Percentiles rank a stretch among this genome's conserved stretches.
Evolutionary conservation across 2,113 vertebrate genomes (phyloP).

Genomic region (Corythornis madagascariensis): DNA sequence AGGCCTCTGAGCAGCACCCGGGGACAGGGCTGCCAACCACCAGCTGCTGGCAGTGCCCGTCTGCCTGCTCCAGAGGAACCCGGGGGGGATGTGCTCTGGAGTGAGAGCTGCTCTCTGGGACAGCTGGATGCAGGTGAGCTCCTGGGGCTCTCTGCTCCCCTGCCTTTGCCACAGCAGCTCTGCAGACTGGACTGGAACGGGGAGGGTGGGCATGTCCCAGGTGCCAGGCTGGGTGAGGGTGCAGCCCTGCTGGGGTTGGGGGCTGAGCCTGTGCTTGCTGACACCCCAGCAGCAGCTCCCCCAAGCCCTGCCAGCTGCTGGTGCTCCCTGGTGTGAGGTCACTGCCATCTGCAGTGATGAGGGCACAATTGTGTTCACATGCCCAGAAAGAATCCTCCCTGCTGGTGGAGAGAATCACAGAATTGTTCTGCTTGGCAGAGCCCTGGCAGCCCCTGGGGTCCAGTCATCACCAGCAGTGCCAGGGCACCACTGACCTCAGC

Average conservation of each 20-base stretch:
- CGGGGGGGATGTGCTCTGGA: neutral
- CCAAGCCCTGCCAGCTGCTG: neutral
- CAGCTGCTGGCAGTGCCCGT: neutral
- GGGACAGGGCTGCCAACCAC: neutral
- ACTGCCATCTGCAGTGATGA: neutral
- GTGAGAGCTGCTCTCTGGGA: neutral
- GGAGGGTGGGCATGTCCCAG: neutral
- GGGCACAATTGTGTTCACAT: neutral
- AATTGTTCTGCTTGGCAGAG: neutral
- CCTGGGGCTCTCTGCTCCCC: neutral
- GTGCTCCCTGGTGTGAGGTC: rapidly evolving
- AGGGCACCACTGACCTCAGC: neutral
- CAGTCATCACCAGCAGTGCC: too few relatives aligned
- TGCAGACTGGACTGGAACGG: too few relatives aligned
- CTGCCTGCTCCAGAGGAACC: neutral
- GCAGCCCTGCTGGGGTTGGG: too few relatives aligned
- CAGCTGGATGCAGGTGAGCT: neutral
- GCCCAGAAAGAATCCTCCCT: neutral
- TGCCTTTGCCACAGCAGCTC: too few relatives aligned
- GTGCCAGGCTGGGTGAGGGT: neutral
- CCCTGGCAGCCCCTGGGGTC: neutral
- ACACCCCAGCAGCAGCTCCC: neutral
- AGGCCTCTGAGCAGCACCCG: neutral
- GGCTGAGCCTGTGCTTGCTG: neutral
- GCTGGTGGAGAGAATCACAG: neutral